Base-by-base conservation (phyloP, 1,140 invertebrate genomes). In the Geopemphigus sp. region DNA sequence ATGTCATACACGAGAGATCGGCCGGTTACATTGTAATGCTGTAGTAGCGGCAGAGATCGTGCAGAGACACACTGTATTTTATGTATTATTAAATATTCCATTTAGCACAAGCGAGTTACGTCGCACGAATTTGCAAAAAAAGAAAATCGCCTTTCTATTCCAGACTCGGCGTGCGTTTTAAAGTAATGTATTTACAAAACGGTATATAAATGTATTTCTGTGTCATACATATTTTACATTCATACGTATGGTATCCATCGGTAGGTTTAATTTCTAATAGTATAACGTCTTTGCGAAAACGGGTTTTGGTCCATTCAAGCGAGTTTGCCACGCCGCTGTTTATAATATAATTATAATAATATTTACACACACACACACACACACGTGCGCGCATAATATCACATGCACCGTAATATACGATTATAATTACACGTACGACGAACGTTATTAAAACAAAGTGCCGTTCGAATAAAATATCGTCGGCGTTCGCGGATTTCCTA, bases 111-210 rank as follows among this genome's bases (percentile, higher is more conserved):
- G 15, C 59, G n/a, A n/a, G n/a, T n/a, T n/a, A n/a, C n/a, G n/a
- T n/a, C 1, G 64, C 45, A 26, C 66, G 22, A 19, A 70, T 70
- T 53, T 22, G 45, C 17, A 70, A 70, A 26, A 50, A 50, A 50
- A 70, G 10, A 70, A 70, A 70, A 53, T 70, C 66, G 45, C 66
- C 45, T 70, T 70, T 70, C 66, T 70, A 70, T 53, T 53, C n/a
- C 24, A 39, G 29, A n/a, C 29, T 39, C 29, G 32, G n/a, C 63
- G 19, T 12, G 29, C 22, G 63, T 29, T 64, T n/a, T 19, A 64
- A 22, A 29, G 15, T 61, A 59, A 6, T 29, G 19, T 63, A 63
- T 3, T 26, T 14, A 29, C 29, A 19, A 10, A 19, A 32, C 26
- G 8, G 26, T 15, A 17, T 26, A 26, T 6, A 29, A 15, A 61